Evolutionary conservation across 2,113 vertebrate species (phyloP).

Genomic region (Antechinus stuartii): DNA sequence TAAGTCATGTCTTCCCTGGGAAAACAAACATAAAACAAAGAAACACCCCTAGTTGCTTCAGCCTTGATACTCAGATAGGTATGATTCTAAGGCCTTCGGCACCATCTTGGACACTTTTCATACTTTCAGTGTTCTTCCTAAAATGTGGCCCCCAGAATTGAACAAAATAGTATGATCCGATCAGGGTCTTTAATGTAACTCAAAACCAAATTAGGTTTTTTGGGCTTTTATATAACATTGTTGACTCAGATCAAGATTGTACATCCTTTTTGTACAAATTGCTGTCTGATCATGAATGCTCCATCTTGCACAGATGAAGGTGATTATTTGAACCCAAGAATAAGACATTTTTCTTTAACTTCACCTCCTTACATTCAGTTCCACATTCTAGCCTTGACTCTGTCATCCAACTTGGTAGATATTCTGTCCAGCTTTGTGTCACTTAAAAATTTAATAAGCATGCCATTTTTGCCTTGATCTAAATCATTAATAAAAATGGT

Average conservation of each 20-base stretch:
- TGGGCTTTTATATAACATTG: neutral
- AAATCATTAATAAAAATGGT: neutral
- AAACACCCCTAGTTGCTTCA: neutral
- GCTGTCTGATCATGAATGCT: neutral
- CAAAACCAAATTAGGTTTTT: neutral
- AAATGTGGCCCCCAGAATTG: neutral
- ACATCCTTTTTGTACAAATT: neutral
- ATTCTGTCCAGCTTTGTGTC: neutral
- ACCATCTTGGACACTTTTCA: neutral
- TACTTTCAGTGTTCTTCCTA: neutral
- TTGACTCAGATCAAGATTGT: neutral
- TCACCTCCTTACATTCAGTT: neutral
- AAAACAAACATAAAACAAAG: neutral
- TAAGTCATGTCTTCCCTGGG: neutral
- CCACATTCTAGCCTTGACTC: neutral
- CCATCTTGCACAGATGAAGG: neutral
- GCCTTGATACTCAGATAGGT: neutral
- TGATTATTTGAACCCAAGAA: neutral
- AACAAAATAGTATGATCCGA: neutral
- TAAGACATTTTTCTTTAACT: neutral
- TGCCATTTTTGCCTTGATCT: neutral
- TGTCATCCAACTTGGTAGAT: neutral
- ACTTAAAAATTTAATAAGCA: neutral
- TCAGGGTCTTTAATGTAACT: neutral
- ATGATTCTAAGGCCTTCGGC: neutral